A percentile compares a stretch with the other conserved stretches of the same genome.
phyloP scores from a whole-genome alignment of 2,113 vertebrate species.

The Trogon surrucura region DNA sequence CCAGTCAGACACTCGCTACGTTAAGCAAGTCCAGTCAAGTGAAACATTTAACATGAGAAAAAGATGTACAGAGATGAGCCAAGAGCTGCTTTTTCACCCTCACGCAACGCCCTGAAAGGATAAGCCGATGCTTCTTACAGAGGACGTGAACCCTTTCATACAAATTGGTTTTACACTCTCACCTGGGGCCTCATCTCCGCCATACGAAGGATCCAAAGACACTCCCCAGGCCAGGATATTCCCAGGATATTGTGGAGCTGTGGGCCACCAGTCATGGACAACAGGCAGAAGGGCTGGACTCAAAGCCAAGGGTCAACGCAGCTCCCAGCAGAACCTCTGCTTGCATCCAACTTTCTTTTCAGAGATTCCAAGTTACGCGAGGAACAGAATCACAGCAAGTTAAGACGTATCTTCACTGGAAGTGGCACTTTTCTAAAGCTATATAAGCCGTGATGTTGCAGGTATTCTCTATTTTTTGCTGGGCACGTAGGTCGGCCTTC shows the following conservation, averaged over 20 bases:
- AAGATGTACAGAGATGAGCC: neutral
- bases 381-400: neutral
- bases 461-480: neutral
- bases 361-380: neutral
- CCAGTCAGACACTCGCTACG: neutral
- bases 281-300: neutral
- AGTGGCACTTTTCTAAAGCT: neutral
- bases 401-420: neutral
- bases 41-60: neutral
- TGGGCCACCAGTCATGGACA: rapidly evolving
- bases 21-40: neutral
- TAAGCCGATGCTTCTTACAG: neutral
- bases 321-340: neutral
- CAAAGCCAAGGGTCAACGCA: neutral
- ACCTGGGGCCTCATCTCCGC: neutral
- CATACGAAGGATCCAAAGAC: rapidly evolving
- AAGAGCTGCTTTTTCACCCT: neutral
- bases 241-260: neutral
- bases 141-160: neutral
- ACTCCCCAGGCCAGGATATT: neutral
- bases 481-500: neutral
- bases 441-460: rapidly evolving
- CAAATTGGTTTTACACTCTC: neutral
- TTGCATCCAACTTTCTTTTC: neutral
- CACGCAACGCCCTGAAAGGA: neutral